Conservation (phyloP, 2,888 invertebrate genomes). For the Tricholauxania praeusta region DNA sequence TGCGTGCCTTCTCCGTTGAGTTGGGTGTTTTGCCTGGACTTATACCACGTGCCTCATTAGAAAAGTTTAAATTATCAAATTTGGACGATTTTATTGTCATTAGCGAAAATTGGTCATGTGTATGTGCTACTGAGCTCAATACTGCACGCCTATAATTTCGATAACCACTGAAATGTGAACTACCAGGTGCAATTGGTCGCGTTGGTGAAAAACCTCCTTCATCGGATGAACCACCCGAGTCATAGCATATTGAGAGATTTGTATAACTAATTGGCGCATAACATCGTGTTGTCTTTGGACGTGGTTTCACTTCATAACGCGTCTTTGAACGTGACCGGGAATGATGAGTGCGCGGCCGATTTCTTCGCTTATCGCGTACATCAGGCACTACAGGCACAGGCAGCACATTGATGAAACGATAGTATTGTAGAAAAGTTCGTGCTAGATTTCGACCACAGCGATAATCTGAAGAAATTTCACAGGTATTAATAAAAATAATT, state of each 20-base stretch:
- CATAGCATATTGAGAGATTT: slow-evolving; percentile 71
- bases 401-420: slow-evolving; percentile 79
- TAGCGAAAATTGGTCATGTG: slow-evolving; percentile 64
- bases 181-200: slow-evolving; percentile 58
- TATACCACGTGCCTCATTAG: slow-evolving; percentile 49
- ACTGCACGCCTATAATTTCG: slow-evolving; percentile 56
- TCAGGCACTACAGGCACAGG: slow-evolving; percentile 69
- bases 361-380: slow-evolving; percentile 61
- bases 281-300: slow-evolving; percentile 69
- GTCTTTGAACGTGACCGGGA: slow-evolving; percentile 64
- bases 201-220: slow-evolving; percentile 67
- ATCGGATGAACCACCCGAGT: slow-evolving; percentile 69
- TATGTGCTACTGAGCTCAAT: slow-evolving; percentile 41
- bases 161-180: slow-evolving; percentile 60
- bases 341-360: slow-evolving; percentile 64
- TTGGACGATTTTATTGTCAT: slow-evolving; percentile 58
- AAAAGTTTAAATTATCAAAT: slow-evolving; percentile 55
- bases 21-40: slow-evolving; percentile 32
- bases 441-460: slow-evolving; percentile 83
- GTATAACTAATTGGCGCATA: slow-evolving; percentile 71
- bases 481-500: not conserved
- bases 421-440: slow-evolving; percentile 83
- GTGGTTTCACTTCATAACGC: slow-evolving; percentile 66
- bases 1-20: slow-evolving; percentile 40
- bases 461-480: slow-evolving; percentile 72